A percentile compares a stretch with the other conserved stretches of the same genome.
phyloP scores from a whole-genome alignment of 1,140 invertebrate species.

The Pectinophora gossypiella region DNA sequence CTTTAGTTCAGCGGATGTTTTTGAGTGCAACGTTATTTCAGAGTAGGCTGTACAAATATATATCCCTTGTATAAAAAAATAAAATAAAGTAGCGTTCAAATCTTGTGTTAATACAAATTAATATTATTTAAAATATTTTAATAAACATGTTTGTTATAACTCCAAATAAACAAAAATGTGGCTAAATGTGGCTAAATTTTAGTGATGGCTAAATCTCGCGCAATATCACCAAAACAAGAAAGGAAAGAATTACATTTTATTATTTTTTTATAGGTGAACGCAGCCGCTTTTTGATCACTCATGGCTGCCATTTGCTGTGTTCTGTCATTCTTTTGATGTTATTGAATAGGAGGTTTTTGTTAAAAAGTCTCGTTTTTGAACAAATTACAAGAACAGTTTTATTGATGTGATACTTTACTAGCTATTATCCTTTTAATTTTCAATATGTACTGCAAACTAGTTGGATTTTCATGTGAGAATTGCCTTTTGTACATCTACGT shows the following conservation, averaged over 20 bases:
- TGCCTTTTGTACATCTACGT: background rate
- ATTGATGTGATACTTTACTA: constrained; percentile 18
- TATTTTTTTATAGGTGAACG: constrained; percentile 32
- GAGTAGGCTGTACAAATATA: too few relatives aligned
- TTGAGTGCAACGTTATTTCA: too few relatives aligned
- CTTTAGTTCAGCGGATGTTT: too few relatives aligned
- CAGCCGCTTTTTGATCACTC: constrained; percentile 31
- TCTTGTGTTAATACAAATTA: too few relatives aligned
- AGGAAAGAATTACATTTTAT: constrained; percentile 1
- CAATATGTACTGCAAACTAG: background rate
- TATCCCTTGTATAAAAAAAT: too few relatives aligned
- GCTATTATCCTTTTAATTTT: background rate
- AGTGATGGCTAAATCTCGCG: too few relatives aligned
- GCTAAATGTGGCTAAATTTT: too few relatives aligned
- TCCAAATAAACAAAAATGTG: too few relatives aligned
- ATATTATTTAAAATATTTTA: too few relatives aligned
- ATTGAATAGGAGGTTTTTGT: constrained; percentile 68
- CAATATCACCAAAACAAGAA: too few relatives aligned
- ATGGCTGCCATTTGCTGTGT: constrained; percentile 61
- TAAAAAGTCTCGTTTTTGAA: constrained; percentile 16
- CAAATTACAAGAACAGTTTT: constrained; percentile 19
- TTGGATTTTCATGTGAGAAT: background rate
- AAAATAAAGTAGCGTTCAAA: too few relatives aligned
- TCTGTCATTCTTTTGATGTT: constrained; percentile 74
- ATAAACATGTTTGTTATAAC: too few relatives aligned